Conservation (phyloP, 2,797 vertebrate genomes). For the Bryconaethiops microstoma region DNA sequence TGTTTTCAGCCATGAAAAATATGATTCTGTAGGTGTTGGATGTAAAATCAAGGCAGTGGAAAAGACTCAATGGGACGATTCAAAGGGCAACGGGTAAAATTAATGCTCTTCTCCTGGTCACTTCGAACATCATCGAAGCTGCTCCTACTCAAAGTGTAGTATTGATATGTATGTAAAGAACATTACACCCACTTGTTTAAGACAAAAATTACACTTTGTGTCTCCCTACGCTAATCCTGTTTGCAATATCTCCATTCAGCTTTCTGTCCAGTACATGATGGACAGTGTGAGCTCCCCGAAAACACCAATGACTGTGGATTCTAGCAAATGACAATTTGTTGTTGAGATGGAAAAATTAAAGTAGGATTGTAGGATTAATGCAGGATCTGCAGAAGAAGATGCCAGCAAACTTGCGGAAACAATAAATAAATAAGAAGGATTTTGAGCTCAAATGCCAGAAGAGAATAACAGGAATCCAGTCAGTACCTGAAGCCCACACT, state of each 20-base stretch:
- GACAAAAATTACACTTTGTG: background rate
- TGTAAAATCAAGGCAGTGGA: constrained; percentile 24
- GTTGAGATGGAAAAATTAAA: background rate
- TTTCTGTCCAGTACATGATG: constrained; percentile 2
- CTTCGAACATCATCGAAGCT: constrained; percentile 49
- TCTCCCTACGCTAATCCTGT: constrained; percentile 12
- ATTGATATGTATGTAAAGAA: background rate
- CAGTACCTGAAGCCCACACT: background rate
- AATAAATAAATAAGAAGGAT: background rate
- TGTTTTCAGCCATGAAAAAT: too few species aligned
- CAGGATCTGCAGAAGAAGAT: too few species aligned
- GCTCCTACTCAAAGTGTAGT: constrained; percentile 30
- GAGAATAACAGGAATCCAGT: background rate
- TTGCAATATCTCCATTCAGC: constrained; percentile 15
- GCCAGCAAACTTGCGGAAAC: background rate
- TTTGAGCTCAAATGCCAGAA: background rate
- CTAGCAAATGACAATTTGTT: background rate
- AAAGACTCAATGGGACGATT: constrained; percentile 23
- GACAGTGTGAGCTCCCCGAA: background rate
- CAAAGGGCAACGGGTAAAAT: too few species aligned
- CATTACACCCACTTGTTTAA: constrained; percentile 32
- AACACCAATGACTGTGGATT: constrained; percentile 18
- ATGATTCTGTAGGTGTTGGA: too few species aligned
- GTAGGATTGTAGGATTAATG: background rate
- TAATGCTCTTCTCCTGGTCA: constrained; percentile 53